Percentiles rank a stretch among this genome's conserved stretches.
Conservation (phyloP, 1,140 invertebrate genomes). For the Doryteuthis pealeii region DNA sequence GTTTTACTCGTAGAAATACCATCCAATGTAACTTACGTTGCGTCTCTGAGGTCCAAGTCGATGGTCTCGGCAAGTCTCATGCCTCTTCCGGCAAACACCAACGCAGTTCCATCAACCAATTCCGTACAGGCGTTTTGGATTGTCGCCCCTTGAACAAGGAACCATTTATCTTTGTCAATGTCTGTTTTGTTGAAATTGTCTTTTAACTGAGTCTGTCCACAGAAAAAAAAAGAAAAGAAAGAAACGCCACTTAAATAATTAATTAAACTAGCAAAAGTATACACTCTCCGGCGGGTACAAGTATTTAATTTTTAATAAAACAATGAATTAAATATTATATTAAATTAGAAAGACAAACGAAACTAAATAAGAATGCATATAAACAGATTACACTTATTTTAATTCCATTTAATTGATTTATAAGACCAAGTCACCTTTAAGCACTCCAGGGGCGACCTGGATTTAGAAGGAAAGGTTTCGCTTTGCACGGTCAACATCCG, state of each 20-base stretch:
- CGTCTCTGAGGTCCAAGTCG: conserved; percentile 57
- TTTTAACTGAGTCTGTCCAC: conserved; percentile 50
- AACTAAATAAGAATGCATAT: too few relatives aligned
- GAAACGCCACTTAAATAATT: not conserved
- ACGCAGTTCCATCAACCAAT: conserved; percentile 49
- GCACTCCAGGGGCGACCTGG: too few relatives aligned
- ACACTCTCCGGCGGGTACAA: not conserved
- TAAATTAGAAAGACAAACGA: too few relatives aligned
- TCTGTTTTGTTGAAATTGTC: conserved; percentile 50
- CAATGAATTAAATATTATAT: too few relatives aligned
- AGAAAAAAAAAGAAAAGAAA: conserved; percentile 23
- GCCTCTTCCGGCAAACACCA: conserved; percentile 54
- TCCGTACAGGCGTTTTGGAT: conserved; percentile 43
- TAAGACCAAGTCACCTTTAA: too few relatives aligned
- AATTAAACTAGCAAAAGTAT: too few relatives aligned
- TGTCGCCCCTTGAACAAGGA: conserved; percentile 51
- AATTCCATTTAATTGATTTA: too few relatives aligned
- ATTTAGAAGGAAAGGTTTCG: too few relatives aligned
- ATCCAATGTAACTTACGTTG: conserved; percentile 53
- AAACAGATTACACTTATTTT: too few relatives aligned
- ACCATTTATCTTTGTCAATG: conserved; percentile 50
- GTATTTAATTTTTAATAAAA: too few relatives aligned
- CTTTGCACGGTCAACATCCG: too few relatives aligned
- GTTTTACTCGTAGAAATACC: too few relatives aligned
- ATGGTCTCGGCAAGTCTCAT: conserved; percentile 48